Evolutionary conservation across 1,140 invertebrate genomes (phyloP).

Genomic region (Drosophila mayri): DNA sequence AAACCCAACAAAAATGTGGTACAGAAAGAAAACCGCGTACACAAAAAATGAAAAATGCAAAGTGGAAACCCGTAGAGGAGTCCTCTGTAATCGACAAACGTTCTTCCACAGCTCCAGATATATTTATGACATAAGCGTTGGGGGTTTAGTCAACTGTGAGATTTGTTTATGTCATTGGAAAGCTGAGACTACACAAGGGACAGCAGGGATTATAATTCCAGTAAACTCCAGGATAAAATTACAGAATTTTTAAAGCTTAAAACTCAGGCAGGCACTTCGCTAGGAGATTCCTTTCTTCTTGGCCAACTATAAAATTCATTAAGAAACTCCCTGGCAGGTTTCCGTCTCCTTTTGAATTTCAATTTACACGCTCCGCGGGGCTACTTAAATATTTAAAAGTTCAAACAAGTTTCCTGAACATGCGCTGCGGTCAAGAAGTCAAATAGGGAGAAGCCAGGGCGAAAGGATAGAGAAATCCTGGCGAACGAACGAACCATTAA

Average conservation of each 20-base stretch:
- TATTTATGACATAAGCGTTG: conserved; percentile 69
- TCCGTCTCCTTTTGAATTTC: conserved; percentile 60
- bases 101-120: conserved; percentile 43
- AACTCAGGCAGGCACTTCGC: neutral
- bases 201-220: conserved; percentile 12
- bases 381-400: conserved; percentile 79
- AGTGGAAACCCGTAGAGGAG: conserved; percentile 36
- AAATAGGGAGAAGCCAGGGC: conserved; percentile 32
- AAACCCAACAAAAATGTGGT: conserved; percentile 6
- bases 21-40: conserved; percentile 87
- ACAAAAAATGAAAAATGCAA: conserved; percentile 74
- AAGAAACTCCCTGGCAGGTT: conserved; percentile 59
- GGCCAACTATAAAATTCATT: conserved; percentile 75
- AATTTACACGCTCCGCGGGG: conserved; percentile 64
- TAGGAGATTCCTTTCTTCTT: conserved; percentile 4
- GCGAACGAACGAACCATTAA: conserved; percentile 70
- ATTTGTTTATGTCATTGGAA: conserved; percentile 67
- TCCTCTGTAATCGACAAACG: conserved; percentile 43
- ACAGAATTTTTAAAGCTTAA: conserved; percentile 5
- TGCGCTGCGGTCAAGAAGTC: conserved; percentile 59
- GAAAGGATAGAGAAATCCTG: conserved; percentile 24
- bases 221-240: neutral
- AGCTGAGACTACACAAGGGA: conserved; percentile 39
- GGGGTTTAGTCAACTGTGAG: conserved; percentile 71
- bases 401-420: conserved; percentile 67